Base-by-base conservation (phyloP, 1,140 invertebrate genomes). In the Agrypnia vestita region DNA sequence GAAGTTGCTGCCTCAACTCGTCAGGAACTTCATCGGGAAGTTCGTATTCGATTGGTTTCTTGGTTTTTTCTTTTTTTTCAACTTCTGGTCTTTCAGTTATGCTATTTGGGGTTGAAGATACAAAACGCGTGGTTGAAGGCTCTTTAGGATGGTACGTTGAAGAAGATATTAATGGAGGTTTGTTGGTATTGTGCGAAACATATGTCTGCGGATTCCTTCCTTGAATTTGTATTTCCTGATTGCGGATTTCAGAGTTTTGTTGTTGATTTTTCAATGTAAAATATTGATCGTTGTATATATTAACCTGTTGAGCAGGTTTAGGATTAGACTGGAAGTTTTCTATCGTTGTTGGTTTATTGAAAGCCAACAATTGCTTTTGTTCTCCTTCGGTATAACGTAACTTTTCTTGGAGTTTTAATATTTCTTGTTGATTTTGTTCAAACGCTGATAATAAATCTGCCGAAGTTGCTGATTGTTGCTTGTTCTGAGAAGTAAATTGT, bases 1-100 rank as follows among this genome's bases (percentile, higher is more conserved):
- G 84, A 0, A 96, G 88, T 84, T 96, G 95, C 85, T 96, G 91
- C 62, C 95, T 91, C 47, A 97, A 90, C 85, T 96, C 95, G 74
- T 96, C 95, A 0, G 96, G 96, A 8, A 97, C 95, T 89, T 97
- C 95, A 85, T 95, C 95, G 9, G 96, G 96, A 21, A 97, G 87
- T 85, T 94, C 90, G 53, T 92, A 88, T 17, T 91, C 85, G 84
- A 87, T 90, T 86, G 85, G 92, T 88, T 86, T 91, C 88, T 80
- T 89, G 85, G 84, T 91, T 85, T 55, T 90, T 88, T 85, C 90
- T 85, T 87, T 88, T 81, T 87, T 90, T 84, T 90, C 88, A 47
- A 87, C 84, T 84, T 88, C 87, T 46, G 88, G 84, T 74, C 88
- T 86, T 56, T 86, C 84, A 67, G 80, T 86, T 72, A 88, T 85